Percentiles rank a stretch among this genome's conserved stretches.
phyloP scores from a whole-genome alignment of 1,140 invertebrate genomes.

The Caerostris darwini region DNA sequence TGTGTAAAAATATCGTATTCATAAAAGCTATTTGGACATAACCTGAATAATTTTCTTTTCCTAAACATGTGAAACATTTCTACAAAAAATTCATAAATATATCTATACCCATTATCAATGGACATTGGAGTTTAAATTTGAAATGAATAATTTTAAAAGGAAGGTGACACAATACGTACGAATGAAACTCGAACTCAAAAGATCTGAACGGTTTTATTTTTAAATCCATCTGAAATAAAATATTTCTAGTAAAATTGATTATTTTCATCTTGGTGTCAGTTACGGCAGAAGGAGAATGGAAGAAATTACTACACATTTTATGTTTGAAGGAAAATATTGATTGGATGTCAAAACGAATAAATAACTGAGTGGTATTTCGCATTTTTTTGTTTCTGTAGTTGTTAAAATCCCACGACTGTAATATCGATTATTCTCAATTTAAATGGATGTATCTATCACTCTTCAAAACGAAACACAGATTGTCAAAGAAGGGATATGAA shows the following conservation, averaged over 20 bases:
- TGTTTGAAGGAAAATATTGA: neutral
- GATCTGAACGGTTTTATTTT: neutral
- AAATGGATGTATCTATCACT: neutral
- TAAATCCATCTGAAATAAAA: neutral
- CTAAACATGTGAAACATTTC: too few species aligned
- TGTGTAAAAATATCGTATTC: too few species aligned
- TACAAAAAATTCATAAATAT: neutral
- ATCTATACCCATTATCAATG: neutral
- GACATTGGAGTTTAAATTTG: neutral
- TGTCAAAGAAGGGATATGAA: neutral
- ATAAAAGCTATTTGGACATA: too few species aligned
- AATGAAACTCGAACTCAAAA: neutral
- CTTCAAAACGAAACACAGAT: neutral
- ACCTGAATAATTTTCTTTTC: too few species aligned
- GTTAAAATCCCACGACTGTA: neutral
- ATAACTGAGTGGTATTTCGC: neutral
- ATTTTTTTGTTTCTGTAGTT: neutral
- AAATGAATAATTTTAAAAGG: too few species aligned
- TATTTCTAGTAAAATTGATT: neutral
- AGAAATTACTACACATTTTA: neutral
- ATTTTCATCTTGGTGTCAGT: neutral
- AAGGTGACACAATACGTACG: neutral
- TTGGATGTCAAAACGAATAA: slow-evolving; percentile 5
- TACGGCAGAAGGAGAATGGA: neutral
- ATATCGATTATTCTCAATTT: neutral